Percentiles rank a stretch among this genome's conserved stretches.
phyloP scores from a whole-genome alignment of 1,140 invertebrate genomes.

The Coboldia fuscipes region DNA sequence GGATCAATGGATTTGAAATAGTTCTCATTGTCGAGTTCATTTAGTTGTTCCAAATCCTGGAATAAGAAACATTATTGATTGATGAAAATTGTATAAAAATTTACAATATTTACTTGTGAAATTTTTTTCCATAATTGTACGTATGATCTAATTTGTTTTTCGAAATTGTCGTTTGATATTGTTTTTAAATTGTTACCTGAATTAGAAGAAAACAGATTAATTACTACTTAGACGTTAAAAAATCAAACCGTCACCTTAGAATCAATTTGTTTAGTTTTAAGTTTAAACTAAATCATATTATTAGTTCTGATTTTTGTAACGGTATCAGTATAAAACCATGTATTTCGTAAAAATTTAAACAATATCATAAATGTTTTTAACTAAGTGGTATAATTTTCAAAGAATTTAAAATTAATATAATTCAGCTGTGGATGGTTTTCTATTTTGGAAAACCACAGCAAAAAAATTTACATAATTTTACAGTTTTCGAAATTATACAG shows the following conservation, averaged over 20 bases:
- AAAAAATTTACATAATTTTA: slow-evolving; percentile 6
- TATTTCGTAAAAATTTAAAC: slow-evolving; percentile 32
- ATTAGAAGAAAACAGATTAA: not conserved
- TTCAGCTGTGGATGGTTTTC: slow-evolving; percentile 30
- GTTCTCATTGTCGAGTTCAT: too few relatives aligned
- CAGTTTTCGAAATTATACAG: slow-evolving; percentile 10
- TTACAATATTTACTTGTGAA: too few relatives aligned
- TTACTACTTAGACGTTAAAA: not conserved
- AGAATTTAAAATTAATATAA: slow-evolving; percentile 41
- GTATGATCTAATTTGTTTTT: too few relatives aligned
- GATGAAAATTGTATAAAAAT: too few relatives aligned
- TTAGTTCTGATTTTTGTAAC: too few relatives aligned
- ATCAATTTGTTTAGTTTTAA: too few relatives aligned
- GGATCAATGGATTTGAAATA: slow-evolving; percentile 1
- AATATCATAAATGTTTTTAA: slow-evolving; percentile 23
- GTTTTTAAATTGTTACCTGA: not conserved
- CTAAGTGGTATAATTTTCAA: slow-evolving; percentile 39
- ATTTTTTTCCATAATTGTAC: too few relatives aligned
- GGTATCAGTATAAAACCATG: slow-evolving; percentile 22
- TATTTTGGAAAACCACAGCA: slow-evolving; percentile 16
- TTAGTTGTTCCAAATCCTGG: too few relatives aligned
- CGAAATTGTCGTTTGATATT: slow-evolving; percentile 6
- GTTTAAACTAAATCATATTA: too few relatives aligned
- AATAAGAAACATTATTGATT: too few relatives aligned
- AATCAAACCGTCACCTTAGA: slow-evolving; percentile 16